These are phyloP conservation scores for Dendrocopos noguchii DNA, from an alignment of 2,113 vertebrate species.

Conservation along the genomic window DNA sequence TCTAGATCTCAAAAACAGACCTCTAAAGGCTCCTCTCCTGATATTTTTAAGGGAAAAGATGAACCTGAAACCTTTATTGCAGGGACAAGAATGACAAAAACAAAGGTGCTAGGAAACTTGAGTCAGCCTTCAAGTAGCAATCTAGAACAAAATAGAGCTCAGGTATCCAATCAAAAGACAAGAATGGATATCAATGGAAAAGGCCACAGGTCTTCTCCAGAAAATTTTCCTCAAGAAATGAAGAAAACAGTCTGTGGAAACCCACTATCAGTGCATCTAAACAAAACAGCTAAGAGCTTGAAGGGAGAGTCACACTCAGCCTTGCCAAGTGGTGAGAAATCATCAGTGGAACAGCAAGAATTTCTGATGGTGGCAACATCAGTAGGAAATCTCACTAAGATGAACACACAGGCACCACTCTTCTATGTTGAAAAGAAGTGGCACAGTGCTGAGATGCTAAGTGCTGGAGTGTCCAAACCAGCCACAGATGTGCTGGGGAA, in stretches of 20 bases:
- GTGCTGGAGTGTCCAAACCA: constrained; percentile 52
- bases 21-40: constrained; percentile 16
- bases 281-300: constrained; percentile 61
- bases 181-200: constrained; percentile 29
- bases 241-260: constrained; percentile 72
- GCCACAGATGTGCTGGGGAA: constrained; percentile 53
- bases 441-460: constrained; percentile 83
- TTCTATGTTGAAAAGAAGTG: constrained; percentile 68
- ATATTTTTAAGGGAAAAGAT: constrained; percentile 42
- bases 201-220: constrained; percentile 11
- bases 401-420: constrained; percentile 35
- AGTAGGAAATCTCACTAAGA: constrained; percentile 80
- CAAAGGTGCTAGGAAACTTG: constrained; percentile 43
- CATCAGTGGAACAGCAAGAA: constrained; percentile 49
- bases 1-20: constrained; percentile 28
- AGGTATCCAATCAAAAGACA: constrained; percentile 36
- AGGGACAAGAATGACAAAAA: constrained; percentile 50
- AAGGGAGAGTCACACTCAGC: constrained; percentile 42
- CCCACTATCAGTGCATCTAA: constrained; percentile 45
- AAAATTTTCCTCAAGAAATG: constrained; percentile 19
- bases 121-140: constrained; percentile 4
- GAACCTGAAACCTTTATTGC: constrained; percentile 36
- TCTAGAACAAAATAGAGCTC: constrained; percentile 55
- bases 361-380: constrained; percentile 75
- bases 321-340: constrained; percentile 55